Evolutionary conservation across 2,113 vertebrate genomes (phyloP), one percentile per base, ranked within the genome.

Genomic region (Irena cyanogastra): DNA sequence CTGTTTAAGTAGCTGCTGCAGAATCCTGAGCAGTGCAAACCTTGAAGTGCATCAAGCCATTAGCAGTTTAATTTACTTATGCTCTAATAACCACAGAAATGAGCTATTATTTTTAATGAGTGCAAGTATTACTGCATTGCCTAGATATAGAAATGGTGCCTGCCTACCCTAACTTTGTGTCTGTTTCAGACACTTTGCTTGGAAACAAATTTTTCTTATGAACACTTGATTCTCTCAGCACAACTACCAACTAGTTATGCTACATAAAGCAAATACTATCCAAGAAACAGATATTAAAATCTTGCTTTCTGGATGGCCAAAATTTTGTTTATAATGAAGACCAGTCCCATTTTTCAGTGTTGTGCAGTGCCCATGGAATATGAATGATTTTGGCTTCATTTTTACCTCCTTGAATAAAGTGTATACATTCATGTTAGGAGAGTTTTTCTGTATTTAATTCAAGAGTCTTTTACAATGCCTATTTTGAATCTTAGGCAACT

Each of bases 31-130:
- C n/a, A 37, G 37, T 60, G 81, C 56, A 83, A 89, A 87, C 56
- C 60, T 68, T 86, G 49, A 87, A 95, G 89, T 92, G 84, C 82
- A 85, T 79, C 91, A 92, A 77, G 63, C 74, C 83, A 80, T 83
- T 86, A 95, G 91, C 78, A 87, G 94, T 95, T 95, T 89, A 75
- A 95, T 93, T 95, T 93, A 82, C 93, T 95, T 94, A 79, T 91
- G 93, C 83, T 96, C 89, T 96, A 84, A 94, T 95, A 97, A 93
- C 76, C 93, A 95, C 87, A 94, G 89, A 97, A 95, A 97, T 94
- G 59, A 95, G 85, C 85, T 96, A 91, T 96, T 95, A 94, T 91
- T 97, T 96, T 97, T 96, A 94, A 97, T 88, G 95, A 96, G 60
- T 75, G 42, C 64, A 70, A 78, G 76, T 75, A 54, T 90, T 91